Percentiles rank a stretch among this genome's conserved stretches.
These are phyloP conservation scores for Hormaphis cornu DNA, from an alignment of 1,140 invertebrate species.

Conservation along the genomic window DNA sequence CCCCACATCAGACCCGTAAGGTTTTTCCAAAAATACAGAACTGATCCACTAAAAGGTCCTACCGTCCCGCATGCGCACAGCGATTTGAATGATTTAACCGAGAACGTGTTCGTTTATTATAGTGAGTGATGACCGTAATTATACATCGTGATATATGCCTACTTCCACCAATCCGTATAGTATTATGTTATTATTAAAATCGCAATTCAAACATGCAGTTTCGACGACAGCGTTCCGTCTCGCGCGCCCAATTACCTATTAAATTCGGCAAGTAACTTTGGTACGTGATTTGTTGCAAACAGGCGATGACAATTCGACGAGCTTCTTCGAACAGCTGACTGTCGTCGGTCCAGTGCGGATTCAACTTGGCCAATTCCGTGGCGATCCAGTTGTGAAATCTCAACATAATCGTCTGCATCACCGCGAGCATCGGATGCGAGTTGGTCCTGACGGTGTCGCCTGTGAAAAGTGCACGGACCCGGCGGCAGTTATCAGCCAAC, in stretches of 20 bases:
- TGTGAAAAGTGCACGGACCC: too few species aligned
- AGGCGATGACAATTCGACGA: conserved; percentile 78
- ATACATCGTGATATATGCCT: too few species aligned
- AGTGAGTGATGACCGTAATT: too few species aligned
- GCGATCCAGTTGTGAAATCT: conserved; percentile 62
- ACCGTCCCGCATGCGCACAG: too few species aligned
- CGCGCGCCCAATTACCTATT: conserved; percentile 56
- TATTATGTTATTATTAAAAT: not conserved
- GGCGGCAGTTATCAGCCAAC: too few species aligned
- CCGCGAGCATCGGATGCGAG: not conserved
- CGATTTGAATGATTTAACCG: too few species aligned
- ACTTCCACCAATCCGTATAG: too few species aligned
- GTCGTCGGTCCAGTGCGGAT: conserved; percentile 63
- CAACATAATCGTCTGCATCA: not conserved
- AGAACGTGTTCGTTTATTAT: too few species aligned
- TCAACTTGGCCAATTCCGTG: conserved; percentile 60
- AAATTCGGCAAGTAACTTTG: conserved; percentile 76
- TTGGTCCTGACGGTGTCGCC: not conserved
- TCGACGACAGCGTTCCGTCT: conserved; percentile 21
- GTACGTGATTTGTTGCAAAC: conserved; percentile 86
- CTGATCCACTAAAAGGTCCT: too few species aligned
- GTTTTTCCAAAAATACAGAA: too few species aligned
- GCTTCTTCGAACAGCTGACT: conserved; percentile 66
- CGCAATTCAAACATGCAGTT: not conserved
- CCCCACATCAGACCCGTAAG: too few species aligned